These are phyloP conservation scores for Tenthredo mesomela DNA, from an alignment of 2,888 invertebrate species.

Conservation along the genomic window DNA sequence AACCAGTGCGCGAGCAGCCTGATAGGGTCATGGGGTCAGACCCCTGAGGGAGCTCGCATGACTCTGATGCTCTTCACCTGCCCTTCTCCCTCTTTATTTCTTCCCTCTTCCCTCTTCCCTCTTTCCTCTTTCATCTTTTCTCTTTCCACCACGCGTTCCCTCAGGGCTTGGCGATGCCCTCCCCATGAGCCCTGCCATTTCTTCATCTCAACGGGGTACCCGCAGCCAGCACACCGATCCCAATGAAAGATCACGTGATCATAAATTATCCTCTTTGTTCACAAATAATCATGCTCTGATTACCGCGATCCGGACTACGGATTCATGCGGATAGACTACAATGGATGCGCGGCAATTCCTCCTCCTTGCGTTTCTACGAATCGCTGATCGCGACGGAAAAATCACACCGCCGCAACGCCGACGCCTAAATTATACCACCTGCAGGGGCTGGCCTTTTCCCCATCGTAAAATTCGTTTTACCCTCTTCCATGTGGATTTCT, in stretches of 20 bases:
- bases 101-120: conserved; percentile 55
- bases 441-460: not conserved
- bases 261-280: conserved; percentile 50
- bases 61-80: conserved; percentile 71
- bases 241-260: conserved; percentile 46
- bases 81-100: conserved; percentile 53
- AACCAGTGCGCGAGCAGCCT: conserved; percentile 61
- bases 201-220: conserved; percentile 49
- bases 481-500: conserved; percentile 17
- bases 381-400: conserved; percentile 16
- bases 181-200: conserved; percentile 45
- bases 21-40: conserved; percentile 74
- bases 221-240: conserved; percentile 1
- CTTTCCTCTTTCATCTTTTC: not conserved
- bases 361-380: not conserved
- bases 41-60: conserved; percentile 75
- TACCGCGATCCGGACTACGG: conserved; percentile 27
- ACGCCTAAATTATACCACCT: conserved; percentile 31
- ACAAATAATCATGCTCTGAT: conserved; percentile 51
- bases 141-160: conserved; percentile 22
- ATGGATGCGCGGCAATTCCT: not conserved
- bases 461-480: conserved; percentile 20
- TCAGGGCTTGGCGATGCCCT: conserved; percentile 21
- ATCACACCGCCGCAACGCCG: conserved; percentile 2
- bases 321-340: conserved; percentile 15